Evolutionary conservation across 2,113 vertebrate genomes (phyloP), one percentile per base, ranked within the genome.

Genomic region (Theristicus caerulescens): DNA sequence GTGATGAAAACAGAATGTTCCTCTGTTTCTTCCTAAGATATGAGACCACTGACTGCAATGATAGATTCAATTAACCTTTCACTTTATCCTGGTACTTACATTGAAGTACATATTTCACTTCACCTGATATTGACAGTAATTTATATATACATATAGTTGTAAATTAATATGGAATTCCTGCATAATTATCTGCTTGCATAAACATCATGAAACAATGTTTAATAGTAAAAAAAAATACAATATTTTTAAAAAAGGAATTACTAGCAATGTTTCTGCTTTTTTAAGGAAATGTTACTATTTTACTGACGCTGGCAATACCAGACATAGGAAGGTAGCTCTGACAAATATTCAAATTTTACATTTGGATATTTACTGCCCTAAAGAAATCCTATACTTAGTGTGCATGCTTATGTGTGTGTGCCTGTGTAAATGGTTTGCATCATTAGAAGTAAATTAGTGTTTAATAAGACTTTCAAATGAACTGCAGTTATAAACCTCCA

Each of bases 381-480:
- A 93, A 81, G 13, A 69, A 83, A 92, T 78, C 12, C 57, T 94
- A 26, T 66, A 61, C 13, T 83, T 95, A 70, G 16, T 55, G 21
- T 79, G 59, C 16, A 72, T n/a, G 19, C 11, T 76, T 69, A 46
- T 73, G 4, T 70, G 32, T 64, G 7, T 44, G 3, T 38, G 47
- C 54, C 69, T 91, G 31, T 69, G 32, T n/a, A 77, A 84, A 69
- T 32, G 2, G 3, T 20, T 89, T 76, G 4, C 49, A 57, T 55
- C 14, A 22, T 59, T 86, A 69, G 29, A 71, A 83, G 13, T 71
- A 88, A 82, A 51, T 55, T 70, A 36, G 9, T 21, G 3, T 73
- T 82, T 83, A 83, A 89, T 93, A 96, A 77, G 77, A 88, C 38
- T 96, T 96, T 97, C 65, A 96, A 95, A 97, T 83, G 64, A 96